These are phyloP conservation scores for Liposcelis brunnea DNA, from an alignment of 2,888 invertebrate genomes.

Conservation along the genomic window DNA sequence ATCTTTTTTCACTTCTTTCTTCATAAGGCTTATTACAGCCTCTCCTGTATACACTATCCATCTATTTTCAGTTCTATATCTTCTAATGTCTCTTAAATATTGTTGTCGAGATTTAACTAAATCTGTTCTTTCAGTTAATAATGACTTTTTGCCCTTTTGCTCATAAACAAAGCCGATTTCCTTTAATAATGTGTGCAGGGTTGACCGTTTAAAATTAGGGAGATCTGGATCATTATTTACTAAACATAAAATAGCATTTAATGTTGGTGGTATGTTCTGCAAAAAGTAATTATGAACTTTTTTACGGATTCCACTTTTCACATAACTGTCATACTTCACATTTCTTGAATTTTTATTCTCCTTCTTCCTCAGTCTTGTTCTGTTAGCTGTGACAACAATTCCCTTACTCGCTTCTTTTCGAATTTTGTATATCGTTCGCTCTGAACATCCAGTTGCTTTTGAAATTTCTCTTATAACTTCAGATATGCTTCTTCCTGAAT, in stretches of 20 bases:
- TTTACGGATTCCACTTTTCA: background rate
- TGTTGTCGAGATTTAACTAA: background rate
- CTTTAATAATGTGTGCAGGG: background rate
- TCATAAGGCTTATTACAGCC: background rate
- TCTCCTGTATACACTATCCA: background rate
- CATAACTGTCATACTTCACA: background rate
- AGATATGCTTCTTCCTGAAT: no score
- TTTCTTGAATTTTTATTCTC: no score
- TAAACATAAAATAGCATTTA: background rate
- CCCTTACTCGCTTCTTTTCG: no score
- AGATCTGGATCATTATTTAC: constrained; percentile 6
- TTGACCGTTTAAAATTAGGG: background rate
- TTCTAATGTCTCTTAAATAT: background rate
- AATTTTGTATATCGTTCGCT: no score
- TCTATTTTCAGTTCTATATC: background rate
- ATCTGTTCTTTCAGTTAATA: background rate
- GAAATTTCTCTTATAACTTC: no score
- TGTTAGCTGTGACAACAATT: no score
- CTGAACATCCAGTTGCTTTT: no score
- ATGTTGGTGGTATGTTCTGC: background rate
- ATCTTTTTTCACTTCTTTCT: no score
- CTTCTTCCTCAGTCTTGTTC: no score
- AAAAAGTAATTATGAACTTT: constrained; percentile 3
- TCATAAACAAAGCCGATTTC: constrained; percentile 1
- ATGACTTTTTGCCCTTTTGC: background rate